These are phyloP conservation scores for Enteromius afrohamiltoni DNA, from an alignment of 2,797 vertebrate genomes.

Conservation along the genomic window DNA sequence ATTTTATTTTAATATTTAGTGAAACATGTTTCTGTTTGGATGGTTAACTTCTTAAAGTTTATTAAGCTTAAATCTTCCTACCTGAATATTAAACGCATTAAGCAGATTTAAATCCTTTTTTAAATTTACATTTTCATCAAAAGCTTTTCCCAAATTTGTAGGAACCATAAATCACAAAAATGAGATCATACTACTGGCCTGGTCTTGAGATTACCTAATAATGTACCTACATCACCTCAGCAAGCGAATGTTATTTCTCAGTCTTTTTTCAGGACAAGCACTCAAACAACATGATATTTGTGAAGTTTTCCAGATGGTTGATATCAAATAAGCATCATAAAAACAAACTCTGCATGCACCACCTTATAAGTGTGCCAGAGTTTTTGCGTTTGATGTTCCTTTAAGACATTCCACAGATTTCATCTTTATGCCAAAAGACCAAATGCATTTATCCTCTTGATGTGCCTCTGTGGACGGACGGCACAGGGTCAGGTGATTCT, in stretches of 20 bases:
- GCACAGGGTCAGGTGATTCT: conserved; percentile 36
- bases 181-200: conserved; percentile 19
- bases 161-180: conserved; percentile 12
- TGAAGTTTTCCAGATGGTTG: background rate
- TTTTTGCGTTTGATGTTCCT: conserved; percentile 17
- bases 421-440: conserved; percentile 7
- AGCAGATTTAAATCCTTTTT: no score
- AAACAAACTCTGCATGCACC: background rate
- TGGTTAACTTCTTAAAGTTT: background rate
- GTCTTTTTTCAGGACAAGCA: background rate
- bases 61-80: background rate
- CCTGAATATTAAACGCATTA: no score
- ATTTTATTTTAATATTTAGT: background rate
- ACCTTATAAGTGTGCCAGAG: background rate
- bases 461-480: background rate
- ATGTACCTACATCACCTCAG: conserved; percentile 13
- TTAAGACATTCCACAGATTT: conserved; percentile 24
- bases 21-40: background rate
- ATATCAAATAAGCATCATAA: background rate
- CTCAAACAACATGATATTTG: background rate
- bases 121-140: background rate
- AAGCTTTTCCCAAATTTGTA: conserved; percentile 5
- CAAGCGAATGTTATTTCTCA: conserved; percentile 20
- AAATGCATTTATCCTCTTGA: conserved; percentile 11
- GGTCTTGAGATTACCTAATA: conserved; percentile 15